Base-by-base conservation (phyloP, 2,797 vertebrate species). In the Echeneis naucrates region DNA sequence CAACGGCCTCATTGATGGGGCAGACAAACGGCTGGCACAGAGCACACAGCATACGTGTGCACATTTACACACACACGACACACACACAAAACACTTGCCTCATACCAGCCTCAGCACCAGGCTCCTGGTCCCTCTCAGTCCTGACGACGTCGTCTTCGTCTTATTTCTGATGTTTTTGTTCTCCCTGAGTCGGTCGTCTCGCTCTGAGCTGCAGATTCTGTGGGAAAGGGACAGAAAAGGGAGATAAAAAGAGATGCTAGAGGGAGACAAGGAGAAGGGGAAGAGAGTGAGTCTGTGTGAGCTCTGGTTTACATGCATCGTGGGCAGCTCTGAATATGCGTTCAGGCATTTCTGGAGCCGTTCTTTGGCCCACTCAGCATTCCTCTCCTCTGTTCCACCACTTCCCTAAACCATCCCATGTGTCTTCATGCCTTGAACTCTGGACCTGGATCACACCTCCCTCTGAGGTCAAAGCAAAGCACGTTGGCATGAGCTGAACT, bases 21-120 rank as follows among this genome's bases (percentile, higher is more conserved):
- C 72, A 78, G 82, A 92, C 89, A 90, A 92, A 91, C 63, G 83
- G 76, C 80, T 84, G 79, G 82, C 85, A 89, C 85, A 24, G 78
- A 86, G 76, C 80, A 82, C 62, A 53, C 70, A 61, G 82, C 89
- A 89, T 86, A 88, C 77, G 80, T 81, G 87, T 80, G 73, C 84
- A 82, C 80, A 71, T 73, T 80, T 63, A 73, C 72, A 70, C 77
- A 65, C 64, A 44, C 73, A 17, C 74, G 40, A 42, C 69, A 60
- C 64, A 16, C 82, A 58, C 75, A 78, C 80, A 83, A 79, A 90
- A 65, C 90, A 93, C 94, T 94, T 93, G 93, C 94, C 94, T 94
- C 94, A 94, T 93, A 91, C 92, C 93, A 94, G 93, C 92, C 90
- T 89, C 80, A 84, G 90, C 89, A 77, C 90, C 91, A 92, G 91